These are phyloP conservation scores for Drosophila dives DNA, from an alignment of 2,888 invertebrate genomes.

Conservation along the genomic window DNA sequence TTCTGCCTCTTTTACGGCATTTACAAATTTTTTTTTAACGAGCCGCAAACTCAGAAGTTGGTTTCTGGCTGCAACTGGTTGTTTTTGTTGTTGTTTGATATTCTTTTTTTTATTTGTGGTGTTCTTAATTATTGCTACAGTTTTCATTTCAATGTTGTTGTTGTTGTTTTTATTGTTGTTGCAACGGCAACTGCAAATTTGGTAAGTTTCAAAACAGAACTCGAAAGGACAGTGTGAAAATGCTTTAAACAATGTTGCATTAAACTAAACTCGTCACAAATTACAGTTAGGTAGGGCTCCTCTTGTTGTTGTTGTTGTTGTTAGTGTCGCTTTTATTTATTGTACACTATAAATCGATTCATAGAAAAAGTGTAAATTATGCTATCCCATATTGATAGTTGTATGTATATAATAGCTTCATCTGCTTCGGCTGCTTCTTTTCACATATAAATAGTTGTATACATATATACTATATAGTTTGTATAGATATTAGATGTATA, in stretches of 20 bases:
- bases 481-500: conserved; percentile 71
- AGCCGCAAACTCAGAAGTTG: conserved; percentile 21
- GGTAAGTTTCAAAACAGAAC: conserved; percentile 40
- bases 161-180: conserved; percentile 33
- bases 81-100: conserved; percentile 17
- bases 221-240: conserved; percentile 56
- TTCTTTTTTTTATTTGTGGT: conserved; percentile 21
- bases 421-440: conserved; percentile 36
- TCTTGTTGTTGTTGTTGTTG: conserved; percentile 41
- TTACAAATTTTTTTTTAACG: conserved; percentile 31
- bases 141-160: conserved; percentile 35
- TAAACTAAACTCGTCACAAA: conserved; percentile 46
- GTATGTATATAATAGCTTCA: conserved; percentile 61
- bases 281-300: conserved; percentile 44
- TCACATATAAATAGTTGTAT: conserved; percentile 74
- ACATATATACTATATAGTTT: conserved; percentile 67
- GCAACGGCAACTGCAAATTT: conserved; percentile 67
- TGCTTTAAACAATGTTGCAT: conserved; percentile 53
- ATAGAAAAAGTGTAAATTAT: conserved; percentile 80
- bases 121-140: conserved; percentile 44
- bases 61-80: conserved; percentile 24
- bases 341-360: conserved; percentile 78
- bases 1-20: conserved; percentile 24
- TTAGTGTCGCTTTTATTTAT: conserved; percentile 47
- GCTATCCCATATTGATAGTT: conserved; percentile 74